Conservation (phyloP, 35 echinoderm and acorn worm genomes). For the Apostichopus californicus region DNA sequence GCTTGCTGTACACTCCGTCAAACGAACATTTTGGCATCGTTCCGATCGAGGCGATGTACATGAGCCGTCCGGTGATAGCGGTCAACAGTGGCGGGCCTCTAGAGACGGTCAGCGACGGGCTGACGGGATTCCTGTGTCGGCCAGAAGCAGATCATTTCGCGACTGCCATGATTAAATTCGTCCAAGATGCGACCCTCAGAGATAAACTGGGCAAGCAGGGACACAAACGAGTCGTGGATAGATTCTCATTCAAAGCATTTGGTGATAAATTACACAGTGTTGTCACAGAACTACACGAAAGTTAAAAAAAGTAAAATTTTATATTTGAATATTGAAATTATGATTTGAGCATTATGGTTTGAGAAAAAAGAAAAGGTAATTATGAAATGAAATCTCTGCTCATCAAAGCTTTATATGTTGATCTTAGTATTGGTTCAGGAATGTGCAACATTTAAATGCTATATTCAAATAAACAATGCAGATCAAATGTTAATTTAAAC, state of each 20-base stretch:
- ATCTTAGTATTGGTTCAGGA: too few species aligned
- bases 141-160: conserved; percentile 71
- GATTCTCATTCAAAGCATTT: conserved; percentile 94
- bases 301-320: background rate
- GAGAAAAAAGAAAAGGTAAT: too few species aligned
- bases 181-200: conserved; percentile 57
- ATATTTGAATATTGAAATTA: too few species aligned
- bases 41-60: conserved; percentile 98
- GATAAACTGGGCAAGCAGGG: conserved; percentile 79
- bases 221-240: conserved; percentile 68
- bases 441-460: too few species aligned
- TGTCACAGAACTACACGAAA: background rate
- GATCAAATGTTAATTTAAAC: too few species aligned
- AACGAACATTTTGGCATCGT: conserved; percentile 99
- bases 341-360: too few species aligned
- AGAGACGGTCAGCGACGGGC: conserved; percentile 72
- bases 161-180: conserved; percentile 80
- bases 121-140: conserved; percentile 83
- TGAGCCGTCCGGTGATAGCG: conserved; percentile 89
- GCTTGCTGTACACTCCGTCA: conserved; percentile 89
- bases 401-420: too few species aligned
- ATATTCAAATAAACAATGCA: too few species aligned
- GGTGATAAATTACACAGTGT: conserved; percentile 71
- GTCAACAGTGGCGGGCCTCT: conserved; percentile 97
- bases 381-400: too few species aligned